Evolutionary conservation across 2,113 vertebrate genomes (phyloP).

Genomic region (Murina feae): DNA sequence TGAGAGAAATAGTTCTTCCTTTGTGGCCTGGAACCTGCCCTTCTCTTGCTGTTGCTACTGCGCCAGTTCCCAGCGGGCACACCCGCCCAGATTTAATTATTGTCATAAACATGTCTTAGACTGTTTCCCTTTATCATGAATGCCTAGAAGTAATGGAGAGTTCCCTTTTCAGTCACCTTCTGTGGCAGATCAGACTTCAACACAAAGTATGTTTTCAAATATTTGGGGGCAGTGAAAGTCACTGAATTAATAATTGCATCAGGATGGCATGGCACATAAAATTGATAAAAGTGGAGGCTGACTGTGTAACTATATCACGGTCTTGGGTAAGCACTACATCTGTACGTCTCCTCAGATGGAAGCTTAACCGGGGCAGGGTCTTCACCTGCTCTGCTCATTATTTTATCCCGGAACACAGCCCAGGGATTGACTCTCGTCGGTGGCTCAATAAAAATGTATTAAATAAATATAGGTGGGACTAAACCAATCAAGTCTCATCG

Average conservation of each 20-base stretch:
- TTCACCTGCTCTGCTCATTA: constrained; percentile 32
- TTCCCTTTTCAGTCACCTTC: constrained; percentile 45
- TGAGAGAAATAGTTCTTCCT: constrained; percentile 57
- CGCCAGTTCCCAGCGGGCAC: constrained; percentile 45
- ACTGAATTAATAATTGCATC: background rate
- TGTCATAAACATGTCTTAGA: constrained; percentile 64
- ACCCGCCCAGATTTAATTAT: constrained; percentile 67
- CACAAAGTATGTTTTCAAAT: constrained; percentile 17
- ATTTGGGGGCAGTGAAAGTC: constrained; percentile 22
- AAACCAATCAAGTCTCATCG: background rate
- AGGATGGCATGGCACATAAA: constrained; percentile 4
- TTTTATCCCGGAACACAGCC: constrained; percentile 20
- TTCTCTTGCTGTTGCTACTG: constrained; percentile 64
- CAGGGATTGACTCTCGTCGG: background rate
- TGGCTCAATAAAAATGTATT: background rate
- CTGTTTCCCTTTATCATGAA: constrained; percentile 54
- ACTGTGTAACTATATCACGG: constrained; percentile 45
- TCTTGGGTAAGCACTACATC: background rate
- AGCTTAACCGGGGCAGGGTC: background rate
- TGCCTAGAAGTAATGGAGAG: constrained; percentile 64
- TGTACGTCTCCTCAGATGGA: background rate
- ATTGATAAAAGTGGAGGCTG: constrained; percentile 26
- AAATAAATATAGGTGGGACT: background rate
- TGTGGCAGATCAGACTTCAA: constrained; percentile 47
- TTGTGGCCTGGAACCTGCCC: constrained; percentile 46